Percentiles rank a stretch among this genome's conserved stretches.
These are phyloP conservation scores for Bombycilla garrulus DNA, from an alignment of 2,113 vertebrate genomes.

Conservation along the genomic window DNA sequence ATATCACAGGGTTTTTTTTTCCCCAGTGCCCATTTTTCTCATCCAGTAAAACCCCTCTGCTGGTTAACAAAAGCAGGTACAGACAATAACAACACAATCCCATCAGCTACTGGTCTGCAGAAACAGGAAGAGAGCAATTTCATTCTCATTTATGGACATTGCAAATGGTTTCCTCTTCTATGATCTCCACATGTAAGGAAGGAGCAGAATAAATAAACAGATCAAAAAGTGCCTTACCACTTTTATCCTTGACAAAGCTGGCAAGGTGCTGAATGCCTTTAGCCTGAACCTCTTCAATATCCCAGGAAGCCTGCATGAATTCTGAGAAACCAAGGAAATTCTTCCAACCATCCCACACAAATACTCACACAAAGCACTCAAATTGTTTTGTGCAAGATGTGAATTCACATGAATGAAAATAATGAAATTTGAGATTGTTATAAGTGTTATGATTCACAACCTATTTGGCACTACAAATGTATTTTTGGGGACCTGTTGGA, in stretches of 20 bases:
- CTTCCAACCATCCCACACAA: background rate
- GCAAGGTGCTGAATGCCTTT: conserved; percentile 61
- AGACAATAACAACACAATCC: background rate
- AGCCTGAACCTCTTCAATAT: conserved; percentile 64
- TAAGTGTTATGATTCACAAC: background rate
- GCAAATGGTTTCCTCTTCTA: background rate
- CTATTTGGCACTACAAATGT: background rate
- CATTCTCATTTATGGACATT: background rate
- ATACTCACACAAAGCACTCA: background rate
- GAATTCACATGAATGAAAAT: background rate
- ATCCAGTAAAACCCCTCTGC: background rate
- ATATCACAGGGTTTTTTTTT: background rate
- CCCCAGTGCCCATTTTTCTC: background rate
- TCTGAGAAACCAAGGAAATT: conserved; percentile 47
- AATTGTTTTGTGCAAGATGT: background rate
- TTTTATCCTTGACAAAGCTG: conserved; percentile 23
- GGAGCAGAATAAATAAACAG: background rate
- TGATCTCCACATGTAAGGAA: background rate
- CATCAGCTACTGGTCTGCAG: background rate
- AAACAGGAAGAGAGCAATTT: background rate
- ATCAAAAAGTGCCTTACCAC: conserved; percentile 52
- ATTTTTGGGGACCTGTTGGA: background rate
- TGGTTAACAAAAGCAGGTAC: background rate
- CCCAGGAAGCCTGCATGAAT: conserved; percentile 69
- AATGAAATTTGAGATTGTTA: background rate